A percentile compares a stretch with the other conserved stretches of the same genome.
These are phyloP conservation scores for Tridacna gigas DNA, from an alignment of 2,888 invertebrate genomes.

Conservation along the genomic window DNA sequence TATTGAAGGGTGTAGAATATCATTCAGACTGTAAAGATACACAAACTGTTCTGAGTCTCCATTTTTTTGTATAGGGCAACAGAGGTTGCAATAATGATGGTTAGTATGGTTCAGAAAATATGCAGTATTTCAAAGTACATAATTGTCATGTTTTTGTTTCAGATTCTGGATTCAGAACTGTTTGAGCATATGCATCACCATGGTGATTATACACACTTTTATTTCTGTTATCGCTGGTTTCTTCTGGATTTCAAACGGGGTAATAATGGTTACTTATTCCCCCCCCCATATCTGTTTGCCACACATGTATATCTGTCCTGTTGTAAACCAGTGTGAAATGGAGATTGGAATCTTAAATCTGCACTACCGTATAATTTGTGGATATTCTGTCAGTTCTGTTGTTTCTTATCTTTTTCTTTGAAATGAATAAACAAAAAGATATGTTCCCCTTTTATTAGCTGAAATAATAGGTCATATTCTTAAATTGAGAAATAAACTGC, in stretches of 20 bases:
- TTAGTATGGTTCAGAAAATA: too few species aligned
- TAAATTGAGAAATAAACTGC: too few species aligned
- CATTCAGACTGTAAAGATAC: too few species aligned
- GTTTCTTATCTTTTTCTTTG: too few species aligned
- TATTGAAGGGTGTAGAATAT: background rate
- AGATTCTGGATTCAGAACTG: slow-evolving; percentile 96
- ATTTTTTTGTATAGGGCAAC: background rate
- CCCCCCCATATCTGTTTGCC: too few species aligned
- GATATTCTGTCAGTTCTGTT: too few species aligned
- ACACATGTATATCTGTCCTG: too few species aligned
- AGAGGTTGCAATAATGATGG: background rate
- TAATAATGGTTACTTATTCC: slow-evolving; percentile 66
- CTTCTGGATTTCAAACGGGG: slow-evolving; percentile 96
- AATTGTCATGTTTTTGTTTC: slow-evolving; percentile 84
- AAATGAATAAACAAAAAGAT: too few species aligned
- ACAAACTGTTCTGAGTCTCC: background rate
- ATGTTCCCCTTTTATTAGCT: too few species aligned
- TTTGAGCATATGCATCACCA: slow-evolving; percentile 97
- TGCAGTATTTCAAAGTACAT: background rate
- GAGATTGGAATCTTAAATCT: too few species aligned
- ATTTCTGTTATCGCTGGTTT: slow-evolving; percentile 99
- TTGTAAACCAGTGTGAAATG: background rate
- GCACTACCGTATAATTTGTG: too few species aligned
- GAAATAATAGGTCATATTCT: too few species aligned
- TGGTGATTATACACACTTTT: slow-evolving; percentile 98